Base-by-base conservation (phyloP, 1,140 invertebrate species). In the Cataglyphis hispanica region DNA sequence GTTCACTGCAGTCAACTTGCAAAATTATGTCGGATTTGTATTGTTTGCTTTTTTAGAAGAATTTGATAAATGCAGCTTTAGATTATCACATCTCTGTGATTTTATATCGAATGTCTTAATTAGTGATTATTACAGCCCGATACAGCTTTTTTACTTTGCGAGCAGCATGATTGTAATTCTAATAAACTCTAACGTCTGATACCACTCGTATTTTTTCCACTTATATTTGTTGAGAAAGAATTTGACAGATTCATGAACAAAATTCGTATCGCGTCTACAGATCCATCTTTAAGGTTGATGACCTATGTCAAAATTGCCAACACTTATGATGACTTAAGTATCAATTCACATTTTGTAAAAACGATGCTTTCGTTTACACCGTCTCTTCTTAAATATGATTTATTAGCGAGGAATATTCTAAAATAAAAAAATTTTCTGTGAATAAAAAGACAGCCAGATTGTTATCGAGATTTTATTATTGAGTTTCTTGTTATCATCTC, bases 11-110 rank as follows among this genome's bases (percentile, higher is more conserved):
- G 43, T n/a, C 34, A 60, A 27, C 67, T 74, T 90, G 89, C 70
- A 86, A 89, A 89, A 89, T 80, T 72, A n/a, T 75, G 61, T 25
- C 63, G 4, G 37, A 43, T 72, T 74, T 83, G 58, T n/a, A 31
- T 25, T 37, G 37, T 74, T 60, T 11, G 16, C 16, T 50, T 50
- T 50, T 16, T 13, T 27, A 25, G 8, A 25, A 16, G 27, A 58
- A 16, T 37, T 22, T 2, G 31, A 46, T 34, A 25, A 40, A 10
- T 34, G n/a, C 16, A 11, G 13, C n/a, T n/a, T 50, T 66, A 37
- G 2, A 77, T 8, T 37, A 37, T 64, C 31, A 4, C 31, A 16
- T 56, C 10, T 74, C 25, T 50, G 53, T 13, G 8, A 60, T 60
- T 19, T 1, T 31, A 34, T 6, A 25, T 58, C 11, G 25, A 40